Percentiles rank a stretch among this genome's conserved stretches.
These are phyloP conservation scores for Ophion costatus DNA, from an alignment of 2,888 invertebrate genomes.

Conservation along the genomic window DNA sequence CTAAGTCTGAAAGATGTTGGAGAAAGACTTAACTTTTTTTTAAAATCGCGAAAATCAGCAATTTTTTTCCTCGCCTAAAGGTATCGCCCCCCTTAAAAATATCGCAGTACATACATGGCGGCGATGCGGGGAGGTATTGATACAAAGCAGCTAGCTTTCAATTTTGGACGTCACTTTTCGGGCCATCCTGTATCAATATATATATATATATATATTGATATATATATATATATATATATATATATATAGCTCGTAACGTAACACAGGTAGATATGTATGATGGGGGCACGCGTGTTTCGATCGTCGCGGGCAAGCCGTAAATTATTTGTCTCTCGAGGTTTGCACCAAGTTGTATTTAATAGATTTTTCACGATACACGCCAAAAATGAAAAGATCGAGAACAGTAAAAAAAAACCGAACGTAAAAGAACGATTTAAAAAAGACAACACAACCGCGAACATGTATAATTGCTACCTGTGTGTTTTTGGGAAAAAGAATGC, in stretches of 20 bases:
- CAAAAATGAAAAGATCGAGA: background rate
- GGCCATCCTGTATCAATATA: background rate
- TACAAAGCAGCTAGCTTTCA: background rate
- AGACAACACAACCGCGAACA: background rate
- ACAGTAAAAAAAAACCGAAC: background rate
- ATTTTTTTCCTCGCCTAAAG: too few species aligned
- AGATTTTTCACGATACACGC: conserved; percentile 53
- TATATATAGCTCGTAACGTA: conserved; percentile 15
- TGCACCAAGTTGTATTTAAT: conserved; percentile 37
- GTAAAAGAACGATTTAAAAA: background rate
- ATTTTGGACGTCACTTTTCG: background rate
- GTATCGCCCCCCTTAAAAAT: too few species aligned
- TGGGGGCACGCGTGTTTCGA: conserved; percentile 20
- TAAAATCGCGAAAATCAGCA: too few species aligned
- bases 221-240: background rate
- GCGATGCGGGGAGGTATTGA: too few species aligned
- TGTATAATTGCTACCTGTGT: too few species aligned
- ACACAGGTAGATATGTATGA: conserved; percentile 12
- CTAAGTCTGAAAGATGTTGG: too few species aligned
- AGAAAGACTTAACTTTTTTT: too few species aligned
- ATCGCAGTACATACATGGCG: too few species aligned
- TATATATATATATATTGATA: background rate
- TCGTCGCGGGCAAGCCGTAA: background rate
- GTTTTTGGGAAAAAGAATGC: background rate
- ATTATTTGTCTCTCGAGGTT: conserved; percentile 27